Conservation (phyloP, 2,888 invertebrate species). For the Exocentrus adspersus region DNA sequence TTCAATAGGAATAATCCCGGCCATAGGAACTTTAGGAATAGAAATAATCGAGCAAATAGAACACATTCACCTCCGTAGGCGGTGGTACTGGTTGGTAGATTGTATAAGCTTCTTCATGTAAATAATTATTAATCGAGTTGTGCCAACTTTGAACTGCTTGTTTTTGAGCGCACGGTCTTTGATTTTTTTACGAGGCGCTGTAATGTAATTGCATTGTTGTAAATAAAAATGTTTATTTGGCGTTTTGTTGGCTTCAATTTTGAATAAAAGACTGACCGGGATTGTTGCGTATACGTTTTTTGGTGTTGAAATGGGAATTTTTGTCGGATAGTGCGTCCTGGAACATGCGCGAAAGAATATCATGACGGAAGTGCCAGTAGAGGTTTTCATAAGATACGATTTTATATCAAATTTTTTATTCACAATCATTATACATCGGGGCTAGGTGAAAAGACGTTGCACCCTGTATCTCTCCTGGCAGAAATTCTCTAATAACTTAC, state of each 20-base stretch:
- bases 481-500: slow-evolving; percentile 3
- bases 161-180: slow-evolving; percentile 28
- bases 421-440: too few species aligned
- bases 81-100: slow-evolving; percentile 13
- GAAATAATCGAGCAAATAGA: slow-evolving; percentile 55
- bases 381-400: too few species aligned
- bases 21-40: slow-evolving; percentile 51
- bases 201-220: slow-evolving; percentile 18
- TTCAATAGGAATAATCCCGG: slow-evolving; percentile 54
- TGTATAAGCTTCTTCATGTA: slow-evolving; percentile 22
- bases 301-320: background rate
- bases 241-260: slow-evolving; percentile 9
- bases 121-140: slow-evolving; percentile 30
- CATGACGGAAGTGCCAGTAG: too few species aligned
- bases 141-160: slow-evolving; percentile 29
- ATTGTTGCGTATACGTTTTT: background rate
- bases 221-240: slow-evolving; percentile 20
- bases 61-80: slow-evolving; percentile 56
- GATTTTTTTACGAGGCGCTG: slow-evolving; percentile 9
- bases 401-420: too few species aligned
- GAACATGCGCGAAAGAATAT: too few species aligned
- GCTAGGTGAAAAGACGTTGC: too few species aligned
- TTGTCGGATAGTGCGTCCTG: background rate
- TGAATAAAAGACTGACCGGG: slow-evolving; percentile 25
- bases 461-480: background rate